Conservation (phyloP, 2,113 vertebrate species). For the Ibidorhyncha struthersii region DNA sequence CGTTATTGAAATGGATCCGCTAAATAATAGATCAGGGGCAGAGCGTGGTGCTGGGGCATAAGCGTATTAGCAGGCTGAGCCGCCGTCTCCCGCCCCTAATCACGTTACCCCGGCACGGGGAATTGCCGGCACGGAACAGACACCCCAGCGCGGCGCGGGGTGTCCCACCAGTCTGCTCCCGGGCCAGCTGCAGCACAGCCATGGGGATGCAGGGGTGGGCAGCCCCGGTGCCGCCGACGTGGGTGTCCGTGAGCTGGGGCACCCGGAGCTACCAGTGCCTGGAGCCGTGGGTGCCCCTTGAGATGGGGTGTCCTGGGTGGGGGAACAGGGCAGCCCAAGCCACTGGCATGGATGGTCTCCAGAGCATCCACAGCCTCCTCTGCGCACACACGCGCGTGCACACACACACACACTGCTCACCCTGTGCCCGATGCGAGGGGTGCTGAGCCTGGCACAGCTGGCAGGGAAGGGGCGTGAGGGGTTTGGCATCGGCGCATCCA, state of each 20-base stretch:
- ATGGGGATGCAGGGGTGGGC: fast-evolving
- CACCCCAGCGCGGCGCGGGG: fast-evolving
- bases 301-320: fast-evolving
- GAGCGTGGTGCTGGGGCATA: background rate
- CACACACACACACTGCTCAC: background rate
- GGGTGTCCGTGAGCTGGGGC: fast-evolving
- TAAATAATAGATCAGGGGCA: constrained; percentile 56
- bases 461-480: fast-evolving
- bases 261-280: background rate
- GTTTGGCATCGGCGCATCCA: background rate
- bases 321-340: background rate
- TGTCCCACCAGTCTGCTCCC: background rate
- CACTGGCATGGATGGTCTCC: fast-evolving
- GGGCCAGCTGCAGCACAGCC: background rate
- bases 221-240: fast-evolving
- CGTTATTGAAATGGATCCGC: constrained; percentile 23
- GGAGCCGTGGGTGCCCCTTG: fast-evolving
- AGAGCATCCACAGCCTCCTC: background rate
- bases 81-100: background rate
- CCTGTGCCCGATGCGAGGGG: too few relatives aligned
- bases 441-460: too few relatives aligned
- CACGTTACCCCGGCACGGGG: background rate
- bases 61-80: background rate
- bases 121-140: fast-evolving
- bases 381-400: background rate